Evolutionary conservation across 2,888 invertebrate species (phyloP).

Genomic region (Lucinisca nassula): DNA sequence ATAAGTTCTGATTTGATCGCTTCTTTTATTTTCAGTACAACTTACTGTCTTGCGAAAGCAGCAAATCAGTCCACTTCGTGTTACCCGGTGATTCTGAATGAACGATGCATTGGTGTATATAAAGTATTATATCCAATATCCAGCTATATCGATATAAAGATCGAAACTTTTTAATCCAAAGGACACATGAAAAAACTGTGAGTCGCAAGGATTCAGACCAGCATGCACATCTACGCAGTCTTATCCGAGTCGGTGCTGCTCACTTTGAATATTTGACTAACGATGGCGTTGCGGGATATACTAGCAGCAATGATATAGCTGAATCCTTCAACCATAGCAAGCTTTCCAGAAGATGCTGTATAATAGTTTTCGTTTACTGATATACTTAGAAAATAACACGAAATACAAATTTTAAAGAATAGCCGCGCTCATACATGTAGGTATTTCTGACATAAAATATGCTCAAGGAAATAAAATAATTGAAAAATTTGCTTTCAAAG

Average conservation of each 20-base stretch:
- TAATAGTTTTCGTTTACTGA: neutral
- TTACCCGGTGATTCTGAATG: neutral
- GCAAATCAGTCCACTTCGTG: neutral
- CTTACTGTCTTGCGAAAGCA: too few relatives aligned
- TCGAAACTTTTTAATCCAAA: too few relatives aligned
- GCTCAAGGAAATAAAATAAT: neutral
- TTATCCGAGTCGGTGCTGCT: too few relatives aligned
- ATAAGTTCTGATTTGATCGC: too few relatives aligned
- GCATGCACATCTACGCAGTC: too few relatives aligned
- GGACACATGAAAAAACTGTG: too few relatives aligned
- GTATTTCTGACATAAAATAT: neutral
- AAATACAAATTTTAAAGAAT: too few relatives aligned
- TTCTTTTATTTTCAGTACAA: too few relatives aligned
- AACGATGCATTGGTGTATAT: neutral
- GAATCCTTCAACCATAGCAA: neutral
- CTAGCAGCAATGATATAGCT: neutral
- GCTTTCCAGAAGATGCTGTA: neutral
- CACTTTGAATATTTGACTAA: too few relatives aligned
- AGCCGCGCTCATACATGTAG: too few relatives aligned
- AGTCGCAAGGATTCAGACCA: too few relatives aligned
- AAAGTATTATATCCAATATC: neutral
- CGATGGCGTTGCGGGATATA: too few relatives aligned
- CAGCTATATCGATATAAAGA: neutral
- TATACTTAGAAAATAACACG: neutral
- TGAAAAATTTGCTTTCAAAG: neutral